Evolutionary conservation across 1,140 invertebrate genomes (phyloP), one percentile per base, ranked within the genome.

Genomic region (Pomacea maculata): DNA sequence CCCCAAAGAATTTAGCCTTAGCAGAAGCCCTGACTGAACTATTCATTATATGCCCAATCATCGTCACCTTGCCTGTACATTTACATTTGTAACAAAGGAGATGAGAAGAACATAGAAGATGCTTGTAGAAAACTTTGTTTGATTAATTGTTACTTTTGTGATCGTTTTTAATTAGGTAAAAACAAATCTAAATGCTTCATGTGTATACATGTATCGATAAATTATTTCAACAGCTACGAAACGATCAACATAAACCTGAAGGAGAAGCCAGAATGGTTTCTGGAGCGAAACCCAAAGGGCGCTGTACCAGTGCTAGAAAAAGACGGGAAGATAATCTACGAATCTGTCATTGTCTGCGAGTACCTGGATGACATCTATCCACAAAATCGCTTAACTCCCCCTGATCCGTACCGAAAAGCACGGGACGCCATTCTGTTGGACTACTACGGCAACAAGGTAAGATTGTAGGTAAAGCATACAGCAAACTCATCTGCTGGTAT

Each of bases 351-450:
- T 19, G 95, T 95, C 74, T 94, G 94, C 61, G 96, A 97, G 87
- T 97, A 96, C 88, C 87, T 98, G 72, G 96, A 97, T 87, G 95
- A 97, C 80, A 90, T 91, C 45, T 96, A 95, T 90, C 95, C 95
- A 17, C 86, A 95, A 45, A 92, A 94, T 29, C 93, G 93, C 55
- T 91, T 97, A 1, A 93, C 94, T 85, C 93, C 95, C 9, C 92
- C 91, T 63, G 95, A 97, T 91, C 95, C 96, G 19, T 91, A 96
- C 64, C 92, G 93, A 67, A 95, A 95, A 90, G 95, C 95, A n/a
- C 94, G 94, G 84, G 96, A 97, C 85, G 94, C 94, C 86, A 92
- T 97, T 34, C 91, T 96, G n/a, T 93, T 96, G 57, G 95, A 96
- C 68, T 83, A 81, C 45, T 90, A 87, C 81, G 80, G 81, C 76